A percentile compares a stretch with the other conserved stretches of the same genome.
phyloP scores from a whole-genome alignment of 2,797 vertebrate species.

The Arrhamphus sclerolepis region DNA sequence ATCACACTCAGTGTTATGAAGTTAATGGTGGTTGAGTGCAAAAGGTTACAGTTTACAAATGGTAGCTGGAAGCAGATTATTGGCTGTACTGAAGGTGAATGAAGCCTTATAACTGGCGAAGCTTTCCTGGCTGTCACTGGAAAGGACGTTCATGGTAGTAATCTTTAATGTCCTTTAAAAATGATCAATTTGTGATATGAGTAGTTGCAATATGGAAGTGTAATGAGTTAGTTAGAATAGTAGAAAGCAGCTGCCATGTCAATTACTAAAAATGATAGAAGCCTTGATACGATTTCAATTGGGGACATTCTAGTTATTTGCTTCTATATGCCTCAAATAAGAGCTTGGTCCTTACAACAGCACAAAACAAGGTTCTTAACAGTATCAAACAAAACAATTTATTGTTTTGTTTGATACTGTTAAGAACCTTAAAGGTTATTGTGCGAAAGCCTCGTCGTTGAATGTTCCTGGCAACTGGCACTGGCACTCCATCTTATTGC shows the following conservation, averaged over 20 bases:
- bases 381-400: slow-evolving; percentile 48
- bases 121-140: slow-evolving; percentile 3
- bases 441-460: slow-evolving; percentile 62
- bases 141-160: neutral
- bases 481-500: slow-evolving; percentile 27
- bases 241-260: slow-evolving; percentile 18
- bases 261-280: slow-evolving; percentile 16
- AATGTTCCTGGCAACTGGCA: slow-evolving; percentile 60
- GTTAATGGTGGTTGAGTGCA: neutral
- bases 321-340: slow-evolving; percentile 29
- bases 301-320: slow-evolving; percentile 34
- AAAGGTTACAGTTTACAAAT: slow-evolving; percentile 6
- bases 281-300: slow-evolving; percentile 29
- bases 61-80: slow-evolving; percentile 10
- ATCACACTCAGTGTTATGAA: neutral
- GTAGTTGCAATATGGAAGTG: neutral
- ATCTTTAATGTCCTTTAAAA: slow-evolving; percentile 20
- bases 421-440: slow-evolving; percentile 54
- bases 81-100: slow-evolving; percentile 23
- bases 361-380: slow-evolving; percentile 58
- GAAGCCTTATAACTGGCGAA: slow-evolving; percentile 17
- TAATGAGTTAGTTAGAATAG: slow-evolving; percentile 19
- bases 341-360: too few species aligned
- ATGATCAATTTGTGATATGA: neutral
- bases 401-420: slow-evolving; percentile 51